A percentile compares a stretch with the other conserved stretches of the same genome.
Evolutionary conservation across 2,797 vertebrate species (phyloP).

Genomic region (Sciurus vulgaris): DNA sequence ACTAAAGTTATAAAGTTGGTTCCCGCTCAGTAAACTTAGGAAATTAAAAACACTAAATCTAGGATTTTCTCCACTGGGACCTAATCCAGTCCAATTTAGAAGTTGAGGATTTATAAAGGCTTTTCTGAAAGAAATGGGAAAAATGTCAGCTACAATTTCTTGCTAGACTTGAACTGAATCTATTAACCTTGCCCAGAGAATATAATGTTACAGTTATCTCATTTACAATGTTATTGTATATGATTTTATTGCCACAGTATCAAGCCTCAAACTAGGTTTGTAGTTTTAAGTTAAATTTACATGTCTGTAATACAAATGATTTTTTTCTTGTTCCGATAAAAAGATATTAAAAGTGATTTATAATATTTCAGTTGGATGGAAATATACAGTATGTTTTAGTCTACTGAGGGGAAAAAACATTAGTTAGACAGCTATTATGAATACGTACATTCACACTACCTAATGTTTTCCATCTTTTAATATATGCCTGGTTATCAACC

Average conservation of each 20-base stretch:
- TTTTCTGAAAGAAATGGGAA: slow-evolving; percentile 86
- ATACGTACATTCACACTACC: slow-evolving; percentile 60
- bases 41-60: slow-evolving; percentile 88
- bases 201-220: slow-evolving; percentile 85
- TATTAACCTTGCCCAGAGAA: slow-evolving; percentile 86
- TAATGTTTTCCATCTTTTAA: slow-evolving; percentile 67
- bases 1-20: slow-evolving; percentile 80
- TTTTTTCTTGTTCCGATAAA: slow-evolving; percentile 81
- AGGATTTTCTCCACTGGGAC: slow-evolving; percentile 84
- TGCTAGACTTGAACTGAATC: slow-evolving; percentile 86
- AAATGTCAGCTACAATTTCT: slow-evolving; percentile 86
- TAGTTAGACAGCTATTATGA: slow-evolving; percentile 65
- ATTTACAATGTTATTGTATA: slow-evolving; percentile 83
- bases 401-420: slow-evolving; percentile 51
- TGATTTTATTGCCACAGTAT: slow-evolving; percentile 81
- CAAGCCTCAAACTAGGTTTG: slow-evolving; percentile 81
- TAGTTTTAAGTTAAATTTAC: slow-evolving; percentile 82
- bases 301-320: slow-evolving; percentile 74
- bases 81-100: slow-evolving; percentile 86
- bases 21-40: slow-evolving; percentile 86
- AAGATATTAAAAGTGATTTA: slow-evolving; percentile 81
- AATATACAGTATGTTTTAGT: slow-evolving; percentile 65
- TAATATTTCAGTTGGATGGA: slow-evolving; percentile 69
- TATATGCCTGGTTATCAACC: slow-evolving; percentile 67
- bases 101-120: slow-evolving; percentile 85